Percentiles rank a stretch among this genome's conserved stretches.
These are phyloP conservation scores for Sarcophaga bullata DNA, from an alignment of 1,140 invertebrate species.

Conservation along the genomic window DNA sequence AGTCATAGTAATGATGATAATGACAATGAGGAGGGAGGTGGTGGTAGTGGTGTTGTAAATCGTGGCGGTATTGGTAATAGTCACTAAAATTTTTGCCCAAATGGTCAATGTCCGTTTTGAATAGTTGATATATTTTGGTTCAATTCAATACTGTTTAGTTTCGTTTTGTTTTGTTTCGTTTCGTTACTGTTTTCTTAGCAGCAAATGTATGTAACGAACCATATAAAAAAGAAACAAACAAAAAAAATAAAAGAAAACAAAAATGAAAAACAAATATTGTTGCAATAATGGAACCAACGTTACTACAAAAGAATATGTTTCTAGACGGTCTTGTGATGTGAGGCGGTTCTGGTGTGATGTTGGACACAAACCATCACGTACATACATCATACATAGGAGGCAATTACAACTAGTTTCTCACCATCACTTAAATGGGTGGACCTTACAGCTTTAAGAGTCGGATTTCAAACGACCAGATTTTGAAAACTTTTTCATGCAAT, in stretches of 20 bases:
- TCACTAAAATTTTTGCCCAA: background rate
- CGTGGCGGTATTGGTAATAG: background rate
- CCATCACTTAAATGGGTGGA: too few species aligned
- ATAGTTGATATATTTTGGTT: slow-evolving; percentile 34
- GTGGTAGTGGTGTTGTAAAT: background rate
- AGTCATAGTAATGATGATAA: too few species aligned
- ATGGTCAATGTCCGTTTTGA: slow-evolving; percentile 39
- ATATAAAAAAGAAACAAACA: background rate
- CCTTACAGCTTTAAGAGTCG: too few species aligned
- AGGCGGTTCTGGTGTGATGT: too few species aligned
- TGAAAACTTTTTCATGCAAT: too few species aligned
- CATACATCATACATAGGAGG: too few species aligned
- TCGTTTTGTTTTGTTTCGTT: background rate
- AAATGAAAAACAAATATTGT: background rate
- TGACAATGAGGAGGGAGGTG: too few species aligned
- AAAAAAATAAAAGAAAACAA: background rate
- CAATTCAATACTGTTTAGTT: background rate
- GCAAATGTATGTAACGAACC: slow-evolving; percentile 33
- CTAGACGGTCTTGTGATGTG: too few species aligned
- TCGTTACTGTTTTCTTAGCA: slow-evolving; percentile 22
- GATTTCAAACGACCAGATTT: too few species aligned
- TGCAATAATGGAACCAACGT: background rate
- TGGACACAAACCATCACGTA: too few species aligned
- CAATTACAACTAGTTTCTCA: too few species aligned
- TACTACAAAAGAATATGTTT: too few species aligned